These are phyloP conservation scores for Megamerina dolium DNA, from an alignment of 2,888 invertebrate species.

Conservation along the genomic window DNA sequence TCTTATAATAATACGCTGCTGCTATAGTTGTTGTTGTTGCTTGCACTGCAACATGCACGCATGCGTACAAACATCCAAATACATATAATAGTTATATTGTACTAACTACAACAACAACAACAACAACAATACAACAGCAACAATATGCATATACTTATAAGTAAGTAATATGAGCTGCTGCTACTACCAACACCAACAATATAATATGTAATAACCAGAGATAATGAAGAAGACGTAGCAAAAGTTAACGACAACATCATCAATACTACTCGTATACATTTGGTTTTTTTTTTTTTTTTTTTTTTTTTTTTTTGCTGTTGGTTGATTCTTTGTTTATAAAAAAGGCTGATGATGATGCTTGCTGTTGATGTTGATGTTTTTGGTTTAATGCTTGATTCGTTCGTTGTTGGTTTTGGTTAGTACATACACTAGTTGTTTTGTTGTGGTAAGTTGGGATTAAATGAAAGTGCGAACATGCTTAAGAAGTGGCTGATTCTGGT, in stretches of 20 bases:
- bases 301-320: too few species aligned
- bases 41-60: background rate
- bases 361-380: conserved; percentile 7
- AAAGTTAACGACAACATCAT: conserved; percentile 18
- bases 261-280: background rate
- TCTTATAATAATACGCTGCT: too few species aligned
- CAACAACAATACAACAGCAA: too few species aligned
- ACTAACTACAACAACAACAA: too few species aligned
- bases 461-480: conserved; percentile 20
- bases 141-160: background rate
- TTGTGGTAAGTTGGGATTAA: conserved; percentile 16
- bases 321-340: too few species aligned
- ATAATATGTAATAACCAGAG: too few species aligned
- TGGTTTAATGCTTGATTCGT: background rate
- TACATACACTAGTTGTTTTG: background rate
- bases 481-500: conserved; percentile 2
- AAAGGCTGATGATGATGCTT: too few species aligned
- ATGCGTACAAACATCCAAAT: background rate
- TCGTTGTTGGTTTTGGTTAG: conserved; percentile 4
- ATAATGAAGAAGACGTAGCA: conserved; percentile 15
- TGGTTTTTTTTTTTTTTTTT: background rate
- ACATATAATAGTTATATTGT: too few species aligned
- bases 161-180: background rate
- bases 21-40: background rate
- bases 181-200: background rate